Percentiles rank a stretch among this genome's conserved stretches.
Evolutionary conservation across 2,888 invertebrate species (phyloP).

Genomic region (Malthinus flaveolus): DNA sequence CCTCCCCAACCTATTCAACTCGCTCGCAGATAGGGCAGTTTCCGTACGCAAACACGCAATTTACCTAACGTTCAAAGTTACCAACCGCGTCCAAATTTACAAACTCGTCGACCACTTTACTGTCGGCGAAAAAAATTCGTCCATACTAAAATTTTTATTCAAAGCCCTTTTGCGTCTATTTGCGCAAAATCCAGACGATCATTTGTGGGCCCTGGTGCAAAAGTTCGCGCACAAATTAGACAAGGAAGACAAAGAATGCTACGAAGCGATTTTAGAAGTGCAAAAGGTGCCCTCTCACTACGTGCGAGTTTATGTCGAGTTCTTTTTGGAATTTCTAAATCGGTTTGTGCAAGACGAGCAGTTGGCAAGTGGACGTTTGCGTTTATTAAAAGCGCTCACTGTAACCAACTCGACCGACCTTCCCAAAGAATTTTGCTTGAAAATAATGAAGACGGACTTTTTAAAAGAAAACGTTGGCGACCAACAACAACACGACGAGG

Average conservation of each 20-base stretch:
- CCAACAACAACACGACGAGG: neutral
- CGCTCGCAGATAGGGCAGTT: constrained; percentile 13
- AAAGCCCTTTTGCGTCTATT: constrained; percentile 13
- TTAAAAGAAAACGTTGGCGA: neutral
- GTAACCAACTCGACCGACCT: neutral
- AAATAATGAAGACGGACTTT: constrained; percentile 5
- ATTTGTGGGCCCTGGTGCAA: constrained; percentile 10
- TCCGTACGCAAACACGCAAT: constrained; percentile 26
- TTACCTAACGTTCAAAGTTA: constrained; percentile 12
- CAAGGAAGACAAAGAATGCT: constrained; percentile 14
- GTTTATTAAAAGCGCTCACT: neutral
- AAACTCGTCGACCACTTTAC: constrained; percentile 6
- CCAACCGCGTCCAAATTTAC: constrained; percentile 1
- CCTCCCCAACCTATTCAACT: neutral
- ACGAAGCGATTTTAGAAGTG: constrained; percentile 5
- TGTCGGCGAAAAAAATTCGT: constrained; percentile 16
- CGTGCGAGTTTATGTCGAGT: neutral
- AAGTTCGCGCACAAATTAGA: neutral
- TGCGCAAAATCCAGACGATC: constrained; percentile 11
- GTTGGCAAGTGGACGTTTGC: neutral
- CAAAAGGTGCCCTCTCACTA: constrained; percentile 5
- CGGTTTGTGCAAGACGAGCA: neutral
- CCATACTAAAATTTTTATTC: constrained; percentile 15
- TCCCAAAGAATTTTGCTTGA: constrained; percentile 6
- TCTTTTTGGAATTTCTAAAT: constrained; percentile 8